These are phyloP conservation scores for Gila orcuttii DNA, from an alignment of 2,113 vertebrate species.

Conservation along the genomic window DNA sequence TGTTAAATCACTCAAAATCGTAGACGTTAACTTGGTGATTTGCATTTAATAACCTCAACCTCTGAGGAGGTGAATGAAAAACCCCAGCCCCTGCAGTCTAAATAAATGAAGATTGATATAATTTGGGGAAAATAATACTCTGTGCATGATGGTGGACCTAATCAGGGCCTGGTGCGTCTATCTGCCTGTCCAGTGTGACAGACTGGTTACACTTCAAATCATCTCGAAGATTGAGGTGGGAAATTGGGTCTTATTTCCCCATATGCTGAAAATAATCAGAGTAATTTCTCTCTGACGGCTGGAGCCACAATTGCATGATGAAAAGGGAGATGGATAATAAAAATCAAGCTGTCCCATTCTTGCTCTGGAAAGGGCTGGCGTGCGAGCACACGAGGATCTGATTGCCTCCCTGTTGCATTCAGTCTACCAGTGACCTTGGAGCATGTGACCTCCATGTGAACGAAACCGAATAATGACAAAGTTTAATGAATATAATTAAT, in stretches of 20 bases:
- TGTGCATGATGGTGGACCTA: constrained; percentile 22
- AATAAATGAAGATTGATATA: constrained; percentile 42
- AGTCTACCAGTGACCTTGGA: constrained; percentile 24
- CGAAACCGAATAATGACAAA: not conserved
- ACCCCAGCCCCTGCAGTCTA: not conserved
- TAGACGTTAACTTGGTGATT: not conserved
- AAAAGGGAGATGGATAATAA: constrained; percentile 52
- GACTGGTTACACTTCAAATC: constrained; percentile 50
- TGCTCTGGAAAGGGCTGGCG: constrained; percentile 20
- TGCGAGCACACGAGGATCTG: constrained; percentile 24
- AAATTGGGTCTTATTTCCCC: constrained; percentile 57
- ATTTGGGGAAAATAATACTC: constrained; percentile 17
- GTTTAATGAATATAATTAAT: constrained; percentile 10
- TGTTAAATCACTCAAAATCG: not conserved
- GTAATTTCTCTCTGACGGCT: constrained; percentile 50
- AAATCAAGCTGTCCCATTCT: constrained; percentile 49
- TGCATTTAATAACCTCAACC: constrained; percentile 32
- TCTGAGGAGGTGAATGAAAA: not conserved
- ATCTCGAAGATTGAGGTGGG: constrained; percentile 45
- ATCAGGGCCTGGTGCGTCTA: constrained; percentile 29
- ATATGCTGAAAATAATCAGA: constrained; percentile 59
- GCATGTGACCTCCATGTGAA: constrained; percentile 16
- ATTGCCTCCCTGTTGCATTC: constrained; percentile 29
- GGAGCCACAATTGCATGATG: constrained; percentile 30
- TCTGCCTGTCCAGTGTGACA: constrained; percentile 21